Percentiles rank a stretch among this genome's conserved stretches.
phyloP scores from a whole-genome alignment of 2,797 vertebrate species.

The Megaceryle alcyon region DNA sequence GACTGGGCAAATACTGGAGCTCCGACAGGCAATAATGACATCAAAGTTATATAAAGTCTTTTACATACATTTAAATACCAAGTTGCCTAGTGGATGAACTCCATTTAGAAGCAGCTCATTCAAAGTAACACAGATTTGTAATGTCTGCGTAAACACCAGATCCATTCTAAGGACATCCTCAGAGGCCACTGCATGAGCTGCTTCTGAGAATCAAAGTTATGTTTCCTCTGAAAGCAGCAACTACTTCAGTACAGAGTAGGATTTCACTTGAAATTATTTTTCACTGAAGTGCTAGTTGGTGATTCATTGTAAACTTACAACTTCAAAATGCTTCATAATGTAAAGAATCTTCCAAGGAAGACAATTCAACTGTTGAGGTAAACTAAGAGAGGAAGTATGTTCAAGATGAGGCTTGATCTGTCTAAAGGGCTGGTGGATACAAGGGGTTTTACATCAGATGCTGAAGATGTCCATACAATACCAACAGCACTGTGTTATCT shows the following conservation, averaged over 20 bases:
- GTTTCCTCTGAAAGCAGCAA: constrained; percentile 4
- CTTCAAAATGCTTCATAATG: neutral
- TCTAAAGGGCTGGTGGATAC: neutral
- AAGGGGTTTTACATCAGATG: neutral
- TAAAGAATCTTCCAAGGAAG: neutral
- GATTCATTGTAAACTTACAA: constrained; percentile 60
- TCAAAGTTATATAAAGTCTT: neutral
- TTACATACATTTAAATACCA: neutral
- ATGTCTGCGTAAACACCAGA: neutral
- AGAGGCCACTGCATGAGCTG: neutral
- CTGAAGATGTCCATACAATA: neutral
- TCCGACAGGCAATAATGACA: neutral
- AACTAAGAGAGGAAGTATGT: neutral
- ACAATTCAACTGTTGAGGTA: neutral
- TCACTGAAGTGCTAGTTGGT: constrained; percentile 26
- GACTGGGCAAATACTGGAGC: neutral
- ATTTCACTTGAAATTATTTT: constrained; percentile 39
- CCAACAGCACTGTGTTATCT: neutral
- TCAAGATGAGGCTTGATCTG: neutral
- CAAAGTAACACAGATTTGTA: neutral
- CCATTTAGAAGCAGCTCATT: neutral
- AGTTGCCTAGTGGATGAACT: constrained; percentile 4
- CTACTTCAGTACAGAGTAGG: neutral
- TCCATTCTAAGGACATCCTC: neutral
- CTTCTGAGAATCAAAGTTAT: neutral